These are phyloP conservation scores for Oscheius sp. DNA, from an alignment of 1,140 invertebrate genomes.

Conservation along the genomic window DNA sequence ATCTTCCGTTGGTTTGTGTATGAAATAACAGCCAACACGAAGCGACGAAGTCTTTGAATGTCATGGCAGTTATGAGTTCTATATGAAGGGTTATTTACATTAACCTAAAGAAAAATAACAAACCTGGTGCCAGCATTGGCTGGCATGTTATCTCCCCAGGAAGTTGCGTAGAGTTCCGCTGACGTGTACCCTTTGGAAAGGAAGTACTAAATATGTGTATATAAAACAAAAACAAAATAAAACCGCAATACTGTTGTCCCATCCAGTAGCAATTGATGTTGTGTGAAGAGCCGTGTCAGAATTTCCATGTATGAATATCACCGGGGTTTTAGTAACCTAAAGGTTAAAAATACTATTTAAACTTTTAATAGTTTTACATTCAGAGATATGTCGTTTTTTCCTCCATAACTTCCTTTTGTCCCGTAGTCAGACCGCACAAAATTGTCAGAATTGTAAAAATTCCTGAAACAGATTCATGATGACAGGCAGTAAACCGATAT, in stretches of 20 bases:
- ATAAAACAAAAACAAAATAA: no score
- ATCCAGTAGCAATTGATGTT: conserved; percentile 16
- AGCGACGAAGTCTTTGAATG: conserved; percentile 22
- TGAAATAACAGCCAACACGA: conserved; percentile 33
- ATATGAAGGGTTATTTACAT: background rate
- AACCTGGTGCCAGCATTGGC: conserved; percentile 28
- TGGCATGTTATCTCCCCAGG: conserved; percentile 41
- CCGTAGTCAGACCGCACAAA: no score
- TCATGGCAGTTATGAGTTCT: conserved; percentile 34
- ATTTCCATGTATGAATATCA: conserved; percentile 48
- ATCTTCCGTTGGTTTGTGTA: conserved; percentile 38
- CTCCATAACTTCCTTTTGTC: no score
- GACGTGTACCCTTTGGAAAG: conserved; percentile 26
- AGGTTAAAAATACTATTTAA: conserved; percentile 11
- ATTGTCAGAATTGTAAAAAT: no score
- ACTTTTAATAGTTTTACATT: no score
- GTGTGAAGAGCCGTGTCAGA: conserved; percentile 36
- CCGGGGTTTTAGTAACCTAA: conserved; percentile 30
- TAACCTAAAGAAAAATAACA: background rate
- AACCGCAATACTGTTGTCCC: conserved; percentile 15
- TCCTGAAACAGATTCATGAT: no score
- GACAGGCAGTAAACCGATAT: no score
- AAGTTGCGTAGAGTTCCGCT: conserved; percentile 41
- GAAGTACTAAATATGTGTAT: conserved; percentile 39
- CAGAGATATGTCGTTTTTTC: no score